A percentile compares a stretch with the other conserved stretches of the same genome.
These are phyloP conservation scores for Oedothorax gibbosus DNA, from an alignment of 1,140 invertebrate species.

Conservation along the genomic window DNA sequence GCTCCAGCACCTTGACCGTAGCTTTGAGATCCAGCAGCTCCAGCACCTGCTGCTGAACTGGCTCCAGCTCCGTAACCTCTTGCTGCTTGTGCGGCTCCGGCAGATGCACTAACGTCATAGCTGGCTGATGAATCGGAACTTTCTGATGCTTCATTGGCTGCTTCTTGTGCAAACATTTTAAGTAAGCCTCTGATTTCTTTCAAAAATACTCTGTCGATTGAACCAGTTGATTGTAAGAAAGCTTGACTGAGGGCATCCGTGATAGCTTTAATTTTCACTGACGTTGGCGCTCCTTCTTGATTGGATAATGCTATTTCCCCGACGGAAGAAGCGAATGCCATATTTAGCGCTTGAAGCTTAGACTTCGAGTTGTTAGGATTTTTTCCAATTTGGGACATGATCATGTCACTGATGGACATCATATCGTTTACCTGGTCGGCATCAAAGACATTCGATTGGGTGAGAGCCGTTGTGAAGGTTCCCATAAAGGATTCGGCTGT, in stretches of 20 bases:
- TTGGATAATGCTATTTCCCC: slow-evolving; percentile 5
- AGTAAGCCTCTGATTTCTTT: background rate
- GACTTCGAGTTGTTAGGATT: background rate
- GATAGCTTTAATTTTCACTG: background rate
- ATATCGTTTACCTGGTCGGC: slow-evolving; percentile 14
- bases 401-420: background rate
- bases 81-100: background rate
- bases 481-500: background rate
- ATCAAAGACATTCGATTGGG: background rate
- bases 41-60: background rate
- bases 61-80: background rate
- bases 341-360: slow-evolving; percentile 15
- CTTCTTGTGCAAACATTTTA: background rate
- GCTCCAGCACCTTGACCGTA: background rate
- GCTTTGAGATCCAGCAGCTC: background rate
- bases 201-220: background rate
- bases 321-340: slow-evolving; percentile 25
- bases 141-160: background rate
- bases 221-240: slow-evolving; percentile 10
- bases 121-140: background rate
- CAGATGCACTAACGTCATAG: background rate
- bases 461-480: background rate
- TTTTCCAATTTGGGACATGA: background rate
- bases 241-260: background rate
- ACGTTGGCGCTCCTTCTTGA: background rate